Percentiles rank a stretch among this genome's conserved stretches.
Conservation (phyloP, 2,888 invertebrate species). For the Eupithecia inturbata region DNA sequence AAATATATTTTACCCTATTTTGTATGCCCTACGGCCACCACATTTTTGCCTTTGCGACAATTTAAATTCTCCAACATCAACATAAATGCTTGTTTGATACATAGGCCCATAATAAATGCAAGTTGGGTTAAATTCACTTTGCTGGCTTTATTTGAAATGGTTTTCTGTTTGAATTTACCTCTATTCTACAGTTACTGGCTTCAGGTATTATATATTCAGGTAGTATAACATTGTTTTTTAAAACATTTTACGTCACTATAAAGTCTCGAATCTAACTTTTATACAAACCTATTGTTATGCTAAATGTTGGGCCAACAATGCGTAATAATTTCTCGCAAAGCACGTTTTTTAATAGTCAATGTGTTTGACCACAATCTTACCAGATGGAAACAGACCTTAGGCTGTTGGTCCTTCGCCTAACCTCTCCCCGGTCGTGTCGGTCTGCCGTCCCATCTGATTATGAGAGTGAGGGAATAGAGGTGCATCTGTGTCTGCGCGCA, state of each 20-base stretch:
- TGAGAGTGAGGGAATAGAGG: too few relatives aligned
- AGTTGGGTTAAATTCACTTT: constrained; percentile 15
- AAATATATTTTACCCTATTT: constrained; percentile 37
- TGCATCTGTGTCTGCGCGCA: too few relatives aligned
- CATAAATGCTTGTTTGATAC: constrained; percentile 30
- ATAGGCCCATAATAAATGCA: constrained; percentile 20
- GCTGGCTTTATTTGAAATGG: constrained; percentile 7
- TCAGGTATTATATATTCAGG: not conserved
- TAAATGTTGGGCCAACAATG: not conserved
- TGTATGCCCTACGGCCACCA: constrained; percentile 31
- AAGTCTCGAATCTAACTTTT: not conserved
- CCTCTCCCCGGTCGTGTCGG: too few relatives aligned
- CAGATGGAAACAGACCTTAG: too few relatives aligned
- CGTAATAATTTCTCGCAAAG: too few relatives aligned
- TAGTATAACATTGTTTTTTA: not conserved
- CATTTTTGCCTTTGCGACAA: constrained; percentile 35
- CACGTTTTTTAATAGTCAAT: too few relatives aligned
- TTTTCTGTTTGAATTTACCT: constrained; percentile 3
- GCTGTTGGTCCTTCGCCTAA: too few relatives aligned
- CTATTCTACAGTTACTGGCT: not conserved
- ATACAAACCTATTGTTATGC: not conserved
- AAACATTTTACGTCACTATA: not conserved
- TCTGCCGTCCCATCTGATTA: too few relatives aligned
- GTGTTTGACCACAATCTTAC: too few relatives aligned
- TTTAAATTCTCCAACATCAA: constrained; percentile 32